Conservation (phyloP, 2,113 vertebrate genomes). For the Astatotilapia flaviijosephi region DNA sequence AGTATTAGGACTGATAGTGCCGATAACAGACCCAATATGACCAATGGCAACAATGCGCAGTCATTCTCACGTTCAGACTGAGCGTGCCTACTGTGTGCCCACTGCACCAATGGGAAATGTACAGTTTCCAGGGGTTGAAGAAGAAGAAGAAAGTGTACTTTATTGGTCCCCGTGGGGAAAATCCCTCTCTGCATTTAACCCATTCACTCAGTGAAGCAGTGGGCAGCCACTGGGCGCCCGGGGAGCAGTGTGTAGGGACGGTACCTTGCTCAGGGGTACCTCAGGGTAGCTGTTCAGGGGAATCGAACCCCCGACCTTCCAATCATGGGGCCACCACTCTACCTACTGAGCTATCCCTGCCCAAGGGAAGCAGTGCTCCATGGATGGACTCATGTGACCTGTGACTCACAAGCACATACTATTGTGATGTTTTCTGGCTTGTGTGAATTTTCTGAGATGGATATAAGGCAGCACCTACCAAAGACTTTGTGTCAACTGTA, state of each 20-base stretch:
- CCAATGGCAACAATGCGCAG: constrained; percentile 56
- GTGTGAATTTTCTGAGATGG: neutral
- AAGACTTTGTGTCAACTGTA: neutral
- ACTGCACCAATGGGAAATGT: constrained; percentile 39
- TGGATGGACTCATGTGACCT: constrained; percentile 30
- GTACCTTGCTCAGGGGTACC: no score
- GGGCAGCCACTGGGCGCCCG: no score
- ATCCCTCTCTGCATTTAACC: no score
- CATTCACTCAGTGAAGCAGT: no score
- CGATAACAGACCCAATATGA: constrained; percentile 63
- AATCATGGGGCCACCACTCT: no score
- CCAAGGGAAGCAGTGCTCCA: neutral
- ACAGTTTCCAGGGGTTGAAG: constrained; percentile 3
- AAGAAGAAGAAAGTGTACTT: no score
- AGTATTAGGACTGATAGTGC: constrained; percentile 62
- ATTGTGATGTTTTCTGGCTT: neutral
- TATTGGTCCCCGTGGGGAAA: no score
- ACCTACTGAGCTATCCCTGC: no score
- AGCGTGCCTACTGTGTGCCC: constrained; percentile 57
- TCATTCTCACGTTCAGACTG: constrained; percentile 56
- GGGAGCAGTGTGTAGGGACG: no score
- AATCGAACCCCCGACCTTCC: no score
- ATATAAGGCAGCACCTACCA: neutral
- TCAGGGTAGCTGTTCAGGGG: no score
- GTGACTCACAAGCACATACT: neutral